These are phyloP conservation scores for Myodes glareolus DNA, from an alignment of 2,113 vertebrate species.

Conservation along the genomic window DNA sequence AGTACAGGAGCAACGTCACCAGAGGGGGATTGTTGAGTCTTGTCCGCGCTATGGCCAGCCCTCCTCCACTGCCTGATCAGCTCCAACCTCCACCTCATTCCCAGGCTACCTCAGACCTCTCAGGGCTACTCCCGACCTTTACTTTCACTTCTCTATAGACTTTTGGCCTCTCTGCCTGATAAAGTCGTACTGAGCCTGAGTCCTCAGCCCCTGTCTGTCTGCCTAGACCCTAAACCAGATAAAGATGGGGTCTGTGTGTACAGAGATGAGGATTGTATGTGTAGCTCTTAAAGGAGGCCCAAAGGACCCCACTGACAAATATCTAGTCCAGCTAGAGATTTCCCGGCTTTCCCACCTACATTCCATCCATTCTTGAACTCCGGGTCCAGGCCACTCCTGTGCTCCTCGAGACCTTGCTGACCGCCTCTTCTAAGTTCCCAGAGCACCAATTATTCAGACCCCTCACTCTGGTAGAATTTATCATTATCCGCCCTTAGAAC, in stretches of 20 bases:
- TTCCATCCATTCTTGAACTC: not conserved
- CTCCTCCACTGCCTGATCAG: not conserved
- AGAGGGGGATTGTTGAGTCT: not conserved
- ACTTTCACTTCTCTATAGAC: not conserved
- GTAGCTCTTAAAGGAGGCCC: not conserved
- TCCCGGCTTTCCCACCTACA: not conserved
- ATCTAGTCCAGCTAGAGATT: not conserved
- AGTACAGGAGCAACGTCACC: not conserved
- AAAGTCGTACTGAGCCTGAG: not conserved
- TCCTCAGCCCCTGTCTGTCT: not conserved
- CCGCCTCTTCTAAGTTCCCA: slow-evolving; percentile 15
- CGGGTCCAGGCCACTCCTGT: not conserved
- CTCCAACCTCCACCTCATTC: not conserved
- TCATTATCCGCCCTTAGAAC: not conserved
- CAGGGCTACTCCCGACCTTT: fast-evolving
- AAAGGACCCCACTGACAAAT: not conserved
- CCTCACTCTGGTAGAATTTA: not conserved
- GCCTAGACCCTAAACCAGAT: not conserved
- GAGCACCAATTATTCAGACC: not conserved
- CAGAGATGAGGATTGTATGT: not conserved
- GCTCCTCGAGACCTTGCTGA: not conserved
- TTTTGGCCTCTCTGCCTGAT: not conserved
- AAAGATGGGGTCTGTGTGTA: not conserved
- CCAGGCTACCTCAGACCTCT: not conserved
- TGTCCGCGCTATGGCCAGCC: too few species aligned